Percentiles rank a stretch among this genome's conserved stretches.
Evolutionary conservation across 2,113 vertebrate species (phyloP).

Genomic region (Oenanthe oenanthe): DNA sequence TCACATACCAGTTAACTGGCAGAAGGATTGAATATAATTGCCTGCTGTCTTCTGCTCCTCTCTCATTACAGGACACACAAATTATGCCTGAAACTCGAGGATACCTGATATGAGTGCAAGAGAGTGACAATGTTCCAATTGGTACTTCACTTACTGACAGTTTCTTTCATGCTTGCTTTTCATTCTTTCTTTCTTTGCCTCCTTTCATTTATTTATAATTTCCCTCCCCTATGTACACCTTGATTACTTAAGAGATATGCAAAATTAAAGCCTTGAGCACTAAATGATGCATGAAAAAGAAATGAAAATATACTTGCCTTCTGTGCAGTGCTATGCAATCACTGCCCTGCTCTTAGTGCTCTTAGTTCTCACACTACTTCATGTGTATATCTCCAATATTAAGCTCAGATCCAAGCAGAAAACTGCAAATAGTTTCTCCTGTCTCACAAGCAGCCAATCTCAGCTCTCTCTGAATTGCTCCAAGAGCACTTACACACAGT

Average conservation of each 20-base stretch:
- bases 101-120: not conserved
- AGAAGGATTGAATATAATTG: not conserved
- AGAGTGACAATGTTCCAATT: not conserved
- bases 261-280: not conserved
- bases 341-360: not conserved
- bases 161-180: not conserved
- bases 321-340: not conserved
- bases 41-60: not conserved
- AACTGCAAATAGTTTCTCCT: not conserved
- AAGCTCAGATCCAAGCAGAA: not conserved
- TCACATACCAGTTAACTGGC: not conserved
- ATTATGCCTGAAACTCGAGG: not conserved
- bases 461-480: not conserved
- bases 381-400: not conserved
- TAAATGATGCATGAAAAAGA: conserved; percentile 3
- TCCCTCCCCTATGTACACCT: not conserved
- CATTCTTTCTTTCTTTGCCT: not conserved
- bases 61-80: not conserved
- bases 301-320: not conserved
- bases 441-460: not conserved
- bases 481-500: not conserved
- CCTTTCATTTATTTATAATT: not conserved
- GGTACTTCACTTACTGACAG: not conserved
- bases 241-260: not conserved
- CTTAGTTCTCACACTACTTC: not conserved